Conservation (phyloP, 2,888 invertebrate species). For the Standfussiana lucernea region DNA sequence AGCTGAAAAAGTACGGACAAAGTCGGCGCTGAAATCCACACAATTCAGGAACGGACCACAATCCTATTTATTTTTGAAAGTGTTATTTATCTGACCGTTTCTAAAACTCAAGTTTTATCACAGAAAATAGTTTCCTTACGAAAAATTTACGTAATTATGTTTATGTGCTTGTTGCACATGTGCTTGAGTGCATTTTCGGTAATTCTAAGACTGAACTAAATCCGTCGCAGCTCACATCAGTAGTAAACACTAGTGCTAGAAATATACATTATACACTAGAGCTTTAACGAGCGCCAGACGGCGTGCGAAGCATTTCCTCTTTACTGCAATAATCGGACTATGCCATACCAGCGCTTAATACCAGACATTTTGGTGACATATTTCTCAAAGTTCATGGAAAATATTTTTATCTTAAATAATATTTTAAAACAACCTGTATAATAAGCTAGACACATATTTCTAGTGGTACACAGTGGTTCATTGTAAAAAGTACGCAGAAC, state of each 20-base stretch:
- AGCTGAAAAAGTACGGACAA: too few species aligned
- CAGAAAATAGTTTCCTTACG: not conserved
- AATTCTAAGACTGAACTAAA: slow-evolving; percentile 13
- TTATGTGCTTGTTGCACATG: not conserved
- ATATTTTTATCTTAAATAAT: not conserved
- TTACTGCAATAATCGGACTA: slow-evolving; percentile 9
- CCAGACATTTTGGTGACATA: not conserved
- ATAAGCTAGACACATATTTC: not conserved
- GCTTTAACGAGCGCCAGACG: slow-evolving; percentile 43
- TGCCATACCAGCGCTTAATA: slow-evolving; percentile 3
- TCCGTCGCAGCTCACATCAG: slow-evolving; percentile 7
- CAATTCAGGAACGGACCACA: not conserved
- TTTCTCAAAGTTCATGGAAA: not conserved
- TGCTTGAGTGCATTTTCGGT: slow-evolving; percentile 7
- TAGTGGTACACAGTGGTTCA: not conserved
- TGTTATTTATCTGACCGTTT: not conserved
- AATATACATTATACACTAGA: slow-evolving; percentile 3
- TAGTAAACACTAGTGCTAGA: slow-evolving; percentile 24
- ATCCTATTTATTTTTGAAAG: not conserved
- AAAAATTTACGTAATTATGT: not conserved
- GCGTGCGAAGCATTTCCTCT: slow-evolving; percentile 50
- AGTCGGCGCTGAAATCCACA: too few species aligned
- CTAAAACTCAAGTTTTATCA: not conserved
- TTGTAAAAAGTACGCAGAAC: not conserved
- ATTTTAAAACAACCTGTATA: not conserved